Base-by-base conservation (phyloP, 2,797 vertebrate genomes). In the Margarornis squamiger region DNA sequence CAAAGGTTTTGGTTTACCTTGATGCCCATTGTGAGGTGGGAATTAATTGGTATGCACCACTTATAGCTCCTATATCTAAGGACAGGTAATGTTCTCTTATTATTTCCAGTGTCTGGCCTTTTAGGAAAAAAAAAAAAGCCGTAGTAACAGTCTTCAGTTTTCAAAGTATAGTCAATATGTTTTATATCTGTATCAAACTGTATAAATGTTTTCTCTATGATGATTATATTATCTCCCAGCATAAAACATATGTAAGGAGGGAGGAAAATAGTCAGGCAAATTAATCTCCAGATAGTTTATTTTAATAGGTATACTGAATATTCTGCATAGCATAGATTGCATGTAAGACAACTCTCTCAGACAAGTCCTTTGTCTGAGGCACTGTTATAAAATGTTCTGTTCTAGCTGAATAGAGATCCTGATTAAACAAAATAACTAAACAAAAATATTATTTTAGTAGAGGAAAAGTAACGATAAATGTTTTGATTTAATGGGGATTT, bases 11-110 rank as follows among this genome's bases (percentile, higher is more conserved):
- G 90, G 98, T 99, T 97, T 99, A 99, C 97, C 98, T 99, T 86
- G 99, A 99, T 97, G 99, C 99, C 94, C 99, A 99, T 92, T 99
- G 99, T 97, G 99, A 99, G 95, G 99, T 99, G 95, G 98, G 98
- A 85, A 96, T 99, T 96, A 99, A 99, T 98, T 99, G 99, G 99
- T 99, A 99, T 76, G 97, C 99, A n/a, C 98, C 99, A 52, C 98
- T 99, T 93, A 97, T 99, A 96, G 99, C 99, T 88, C 99, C 99
- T 55, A 99, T 99, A 97, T 98, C 99, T 96, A 98, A 99, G 96
- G 99, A 99, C 99, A 99, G 99, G 99, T 99, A 99, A 98, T 70
- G 76, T 93, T 87, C 75, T 92, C 85, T 91, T 80, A 7, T 79
- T 97, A 80, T 75, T 96, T 95, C 84, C 58, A 49, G 68, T 82